These are phyloP conservation scores for Plecotus auritus DNA, from an alignment of 2,113 vertebrate species.

Conservation along the genomic window DNA sequence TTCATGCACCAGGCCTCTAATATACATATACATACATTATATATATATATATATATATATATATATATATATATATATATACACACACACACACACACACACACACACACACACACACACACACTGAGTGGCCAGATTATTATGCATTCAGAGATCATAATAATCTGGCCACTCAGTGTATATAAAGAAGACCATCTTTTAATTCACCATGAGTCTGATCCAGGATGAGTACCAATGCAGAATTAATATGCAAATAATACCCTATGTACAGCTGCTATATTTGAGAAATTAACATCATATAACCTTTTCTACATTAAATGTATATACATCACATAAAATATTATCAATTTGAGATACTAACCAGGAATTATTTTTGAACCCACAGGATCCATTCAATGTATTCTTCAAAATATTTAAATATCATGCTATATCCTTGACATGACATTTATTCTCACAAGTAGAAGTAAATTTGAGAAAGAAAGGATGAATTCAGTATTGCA, in stretches of 20 bases:
- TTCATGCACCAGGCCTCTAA: too few species aligned
- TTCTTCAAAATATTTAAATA: slow-evolving; percentile 11
- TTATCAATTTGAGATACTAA: not conserved
- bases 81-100: too few species aligned
- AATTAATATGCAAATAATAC: slow-evolving; percentile 29
- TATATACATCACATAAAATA: not conserved
- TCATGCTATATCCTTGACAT: not conserved
- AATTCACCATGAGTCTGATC: slow-evolving; percentile 16
- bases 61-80: too few species aligned
- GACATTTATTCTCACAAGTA: not conserved
- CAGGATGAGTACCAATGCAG: not conserved
- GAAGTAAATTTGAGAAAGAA: slow-evolving; percentile 25
- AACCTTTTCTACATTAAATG: slow-evolving; percentile 16
- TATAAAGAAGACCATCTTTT: not conserved
- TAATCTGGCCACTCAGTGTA: not conserved
- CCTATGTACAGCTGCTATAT: not conserved
- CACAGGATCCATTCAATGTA: slow-evolving; percentile 7
- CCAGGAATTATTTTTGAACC: slow-evolving; percentile 6
- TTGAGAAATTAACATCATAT: slow-evolving; percentile 10
- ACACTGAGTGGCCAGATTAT: too few species aligned
- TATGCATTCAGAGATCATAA: too few species aligned
- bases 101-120: too few species aligned
- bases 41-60: too few species aligned
- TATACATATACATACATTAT: too few species aligned
- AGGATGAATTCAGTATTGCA: not conserved